Base-by-base conservation (phyloP, 2,113 vertebrate species). In the Thunnus maccoyii region DNA sequence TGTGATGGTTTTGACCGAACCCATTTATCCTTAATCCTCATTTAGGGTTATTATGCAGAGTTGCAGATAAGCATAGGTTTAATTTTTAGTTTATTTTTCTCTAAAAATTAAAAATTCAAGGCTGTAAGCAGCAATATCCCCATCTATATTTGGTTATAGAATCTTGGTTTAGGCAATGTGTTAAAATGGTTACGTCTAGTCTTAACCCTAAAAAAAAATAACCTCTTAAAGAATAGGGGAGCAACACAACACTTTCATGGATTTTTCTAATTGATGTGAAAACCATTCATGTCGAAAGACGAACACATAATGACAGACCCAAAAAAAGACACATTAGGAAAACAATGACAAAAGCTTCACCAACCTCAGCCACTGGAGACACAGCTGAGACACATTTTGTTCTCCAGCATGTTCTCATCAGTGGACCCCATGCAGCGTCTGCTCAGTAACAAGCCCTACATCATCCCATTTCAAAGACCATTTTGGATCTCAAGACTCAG, bases 401-500 rank as follows among this genome's bases (percentile, higher is more conserved):
- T 86, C 70, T 61, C 69, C 36, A 18, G 36, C 56, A 55, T 84
- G 46, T 73, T 72, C 82, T 68, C 67, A 55, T 87, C 83, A 76
- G 30, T 30, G 46, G 72, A 78, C 67, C 65, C 61, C 76, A 72
- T 73, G 70, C 84, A 62, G 80, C 32, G 62, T 52, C 47, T 75
- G 46, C 66, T 73, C 72, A 32, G 58, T 88, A 80, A 91, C 71
- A 86, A 82, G 66, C 77, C 48, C 62, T 46, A 69, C 69, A 75
- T 90, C 77, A 48, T 76, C 77, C 57, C 14, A 66, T 84, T 90
- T 82, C 84, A 87, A 91, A 90, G 72, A 56, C 63, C 51, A 67
- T 76, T 88, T 85, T 87, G 75, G 76, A 75, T 88, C 46, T 56
- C 0, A 5, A 72, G 44, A 50, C 3, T 30, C 69, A 61, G 68